A percentile compares a stretch with the other conserved stretches of the same genome.
phyloP scores from a whole-genome alignment of 2,888 invertebrate species.

The Ecliptopera silaceata region DNA sequence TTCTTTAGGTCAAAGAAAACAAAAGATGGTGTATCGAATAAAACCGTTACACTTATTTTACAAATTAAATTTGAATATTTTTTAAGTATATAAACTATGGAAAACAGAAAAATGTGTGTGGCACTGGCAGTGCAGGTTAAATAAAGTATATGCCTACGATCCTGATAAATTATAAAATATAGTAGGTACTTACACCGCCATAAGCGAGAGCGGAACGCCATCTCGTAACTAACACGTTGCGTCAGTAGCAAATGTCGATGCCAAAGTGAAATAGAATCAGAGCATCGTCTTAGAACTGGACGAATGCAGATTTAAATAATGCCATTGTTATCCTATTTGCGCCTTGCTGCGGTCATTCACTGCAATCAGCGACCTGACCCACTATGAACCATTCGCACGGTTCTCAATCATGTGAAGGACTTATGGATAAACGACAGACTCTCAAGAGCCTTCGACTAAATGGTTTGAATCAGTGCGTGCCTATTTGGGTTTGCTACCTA shows the following conservation, averaged over 20 bases:
- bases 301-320: conserved; percentile 8
- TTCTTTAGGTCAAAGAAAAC: too few species aligned
- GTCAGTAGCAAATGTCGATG: not conserved
- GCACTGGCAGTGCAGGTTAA: too few species aligned
- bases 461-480: too few species aligned
- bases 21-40: too few species aligned
- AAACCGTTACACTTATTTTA: too few species aligned
- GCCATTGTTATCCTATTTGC: conserved; percentile 7
- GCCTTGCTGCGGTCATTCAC: conserved; percentile 1
- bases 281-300: not conserved
- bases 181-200: not conserved
- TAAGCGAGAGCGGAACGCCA: not conserved
- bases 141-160: too few species aligned
- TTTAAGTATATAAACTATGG: too few species aligned
- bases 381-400: not conserved
- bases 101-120: too few species aligned
- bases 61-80: too few species aligned
- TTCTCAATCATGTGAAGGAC: not conserved
- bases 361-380: conserved; percentile 1
- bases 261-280: not conserved
- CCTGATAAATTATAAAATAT: not conserved
- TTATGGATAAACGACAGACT: not conserved
- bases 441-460: not conserved
- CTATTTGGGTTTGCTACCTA: too few species aligned
- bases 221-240: not conserved